phyloP scores from a whole-genome alignment of 2,888 invertebrate genomes.

The Rhagonycha fulva region DNA sequence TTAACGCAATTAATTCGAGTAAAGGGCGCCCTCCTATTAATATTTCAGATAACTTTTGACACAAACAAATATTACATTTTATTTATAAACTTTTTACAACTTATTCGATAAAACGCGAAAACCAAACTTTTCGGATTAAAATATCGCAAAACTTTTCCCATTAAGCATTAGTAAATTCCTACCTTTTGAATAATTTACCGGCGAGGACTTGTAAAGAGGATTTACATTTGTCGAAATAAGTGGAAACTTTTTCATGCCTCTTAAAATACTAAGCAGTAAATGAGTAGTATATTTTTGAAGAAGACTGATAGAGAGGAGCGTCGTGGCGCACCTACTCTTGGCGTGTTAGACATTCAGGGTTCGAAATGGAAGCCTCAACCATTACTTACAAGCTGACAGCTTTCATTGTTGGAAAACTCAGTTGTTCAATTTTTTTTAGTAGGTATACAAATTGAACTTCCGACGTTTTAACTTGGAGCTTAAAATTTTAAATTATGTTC shows the following conservation, averaged over 20 bases:
- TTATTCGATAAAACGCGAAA: not conserved
- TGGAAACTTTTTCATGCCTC: conserved; percentile 33
- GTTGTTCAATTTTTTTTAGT: not conserved
- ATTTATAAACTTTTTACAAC: not conserved
- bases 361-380: not conserved
- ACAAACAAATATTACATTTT: not conserved
- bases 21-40: not conserved
- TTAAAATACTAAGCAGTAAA: conserved; percentile 12
- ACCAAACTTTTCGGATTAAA: not conserved
- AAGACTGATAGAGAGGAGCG: conserved; percentile 17
- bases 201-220: conserved; percentile 30
- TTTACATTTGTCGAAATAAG: conserved; percentile 27
- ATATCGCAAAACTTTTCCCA: not conserved
- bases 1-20: not conserved
- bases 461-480: not conserved
- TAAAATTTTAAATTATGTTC: not conserved
- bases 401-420: conserved; percentile 4
- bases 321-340: conserved; percentile 31
- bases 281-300: conserved; percentile 24
- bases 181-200: not conserved
- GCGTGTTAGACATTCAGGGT: conserved; percentile 23
- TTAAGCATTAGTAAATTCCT: not conserved
- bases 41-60: not conserved
- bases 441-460: not conserved
- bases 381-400: conserved; percentile 7